A percentile compares a stretch with the other conserved stretches of the same genome.
Conservation (phyloP, 1,140 invertebrate species). For the Chrysomallon squamiferum region DNA sequence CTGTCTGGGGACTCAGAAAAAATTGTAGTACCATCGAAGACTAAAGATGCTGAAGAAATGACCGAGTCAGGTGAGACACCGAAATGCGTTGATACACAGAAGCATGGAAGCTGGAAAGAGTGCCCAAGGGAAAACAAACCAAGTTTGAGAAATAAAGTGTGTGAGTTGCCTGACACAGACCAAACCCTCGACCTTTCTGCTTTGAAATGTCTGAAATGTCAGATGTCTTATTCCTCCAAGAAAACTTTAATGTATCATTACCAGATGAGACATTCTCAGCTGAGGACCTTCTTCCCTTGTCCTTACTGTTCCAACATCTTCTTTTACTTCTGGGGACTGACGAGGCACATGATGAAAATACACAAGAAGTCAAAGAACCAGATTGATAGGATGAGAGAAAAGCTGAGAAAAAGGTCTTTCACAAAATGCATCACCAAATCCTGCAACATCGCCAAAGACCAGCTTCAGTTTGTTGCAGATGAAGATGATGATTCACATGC, state of each 20-base stretch:
- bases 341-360: slow-evolving; percentile 51
- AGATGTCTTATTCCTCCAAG: slow-evolving; percentile 36
- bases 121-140: background rate
- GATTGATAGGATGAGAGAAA: slow-evolving; percentile 48
- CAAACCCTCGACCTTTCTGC: background rate
- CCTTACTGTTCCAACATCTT: slow-evolving; percentile 57
- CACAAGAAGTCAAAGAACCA: slow-evolving; percentile 57
- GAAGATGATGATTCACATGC: background rate
- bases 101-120: background rate
- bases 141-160: background rate
- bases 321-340: slow-evolving; percentile 56
- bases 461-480: background rate
- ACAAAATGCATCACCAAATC: slow-evolving; percentile 9
- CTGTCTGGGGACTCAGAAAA: too few relatives aligned
- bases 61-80: background rate
- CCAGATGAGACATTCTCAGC: slow-evolving; percentile 48
- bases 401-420: slow-evolving; percentile 28
- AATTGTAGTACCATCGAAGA: too few relatives aligned
- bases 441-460: background rate
- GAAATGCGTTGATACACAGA: background rate
- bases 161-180: background rate
- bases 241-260: slow-evolving; percentile 60
- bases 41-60: background rate
- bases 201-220: slow-evolving; percentile 41
- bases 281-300: slow-evolving; percentile 56